Evolutionary conservation across 2,797 vertebrate genomes (phyloP), one percentile per base, ranked within the genome.

Genomic region (Paratrypauchen microcephalus): DNA sequence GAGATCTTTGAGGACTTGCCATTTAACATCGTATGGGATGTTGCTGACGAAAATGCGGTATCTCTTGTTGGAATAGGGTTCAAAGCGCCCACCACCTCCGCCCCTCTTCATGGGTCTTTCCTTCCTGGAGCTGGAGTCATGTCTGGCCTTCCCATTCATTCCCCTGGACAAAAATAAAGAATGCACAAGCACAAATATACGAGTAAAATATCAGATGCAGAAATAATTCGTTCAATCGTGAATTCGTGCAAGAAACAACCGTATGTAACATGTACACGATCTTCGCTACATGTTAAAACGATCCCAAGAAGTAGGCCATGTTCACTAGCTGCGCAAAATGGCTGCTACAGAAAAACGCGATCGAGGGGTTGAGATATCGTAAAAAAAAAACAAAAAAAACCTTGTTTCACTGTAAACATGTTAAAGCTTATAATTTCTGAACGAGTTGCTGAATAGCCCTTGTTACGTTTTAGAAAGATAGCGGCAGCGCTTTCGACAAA

Each of bases 21-120:
- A 99, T 89, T 99, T 99, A 76, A 99, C 96, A 86, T 99, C 97
- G 60, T 98, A 98, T 0, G 97, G 97, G 79, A 99, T 99, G 92
- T 99, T 99, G 91, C 97, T 98, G 89, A 99, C 97, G 91, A 98
- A 98, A 61, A 97, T 97, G 9, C 96, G 88, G 87, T 96, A 98
- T 94, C 97, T 91, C 72, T 92, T 95, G 88, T 93, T 92, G 6
- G 85, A 90, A 56, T 99, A 99, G 0, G 97, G 97, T 80, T 98
- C 97, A 64, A 92, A 99, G 58, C 97, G 95, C 30, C 94, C 94
- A 6, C 94, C 94, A 6, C 94, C 95, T 52, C 95, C 96, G 47
- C 94, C 95, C 86, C 96, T 95, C 83, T 97, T 98, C 86, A 93
- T 92, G 50, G 93, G 94, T 86, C 96, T 96, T 85, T 99, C 97